Base-by-base conservation (phyloP, 1,140 invertebrate species). In the Trachymyrmex cornetzi region DNA sequence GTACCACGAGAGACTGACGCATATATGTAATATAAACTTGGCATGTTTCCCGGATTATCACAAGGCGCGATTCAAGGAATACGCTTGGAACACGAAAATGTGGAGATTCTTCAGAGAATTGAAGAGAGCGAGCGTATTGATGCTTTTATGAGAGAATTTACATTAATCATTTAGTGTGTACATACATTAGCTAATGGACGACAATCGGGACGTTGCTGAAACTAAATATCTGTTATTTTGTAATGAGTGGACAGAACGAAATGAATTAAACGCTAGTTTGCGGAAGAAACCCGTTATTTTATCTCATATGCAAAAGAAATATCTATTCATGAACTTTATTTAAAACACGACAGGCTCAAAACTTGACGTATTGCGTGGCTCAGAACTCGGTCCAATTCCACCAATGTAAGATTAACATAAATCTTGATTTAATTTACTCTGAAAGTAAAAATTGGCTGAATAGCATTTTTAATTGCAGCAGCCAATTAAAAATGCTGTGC, bases 1-100 rank as follows among this genome's bases (percentile, higher is more conserved):
- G 98, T 98, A 57, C n/a, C 48, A 12, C 53, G 48, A 69, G 53
- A 30, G 19, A 69, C 34, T 75, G 24, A 48, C 22, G 24, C 3
- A 22, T 9, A 48, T 16, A 2, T 61, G 5, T 48, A 30, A 12
- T n/a, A 22, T 30, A 66, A 67, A 22, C 27, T 66, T 79, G 38
- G 12, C 59, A 19, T 22, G 9, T 44, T 16, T 79, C 24, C n/a
- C 59, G 59, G 38, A 64, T 79, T 79, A 50, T 53, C 48, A 53
- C 27, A 9, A 27, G 19, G 9, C 11, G 3, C 14, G 59, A 66
- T 27, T 64, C 38, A 66, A 50, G 77, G 12, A 48, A 44, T 44
- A 22, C n/a, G 16, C 6, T 75, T n/a, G 30, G 16, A 16, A 44
- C 61, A 16, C 19, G 55, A 77, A 27, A 63, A 63, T 14, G 12